Evolutionary conservation across 92 coral and sea anemone genomes (phyloP), one percentile per base, ranked within the genome.

Genomic region (Palythoa grandis): DNA sequence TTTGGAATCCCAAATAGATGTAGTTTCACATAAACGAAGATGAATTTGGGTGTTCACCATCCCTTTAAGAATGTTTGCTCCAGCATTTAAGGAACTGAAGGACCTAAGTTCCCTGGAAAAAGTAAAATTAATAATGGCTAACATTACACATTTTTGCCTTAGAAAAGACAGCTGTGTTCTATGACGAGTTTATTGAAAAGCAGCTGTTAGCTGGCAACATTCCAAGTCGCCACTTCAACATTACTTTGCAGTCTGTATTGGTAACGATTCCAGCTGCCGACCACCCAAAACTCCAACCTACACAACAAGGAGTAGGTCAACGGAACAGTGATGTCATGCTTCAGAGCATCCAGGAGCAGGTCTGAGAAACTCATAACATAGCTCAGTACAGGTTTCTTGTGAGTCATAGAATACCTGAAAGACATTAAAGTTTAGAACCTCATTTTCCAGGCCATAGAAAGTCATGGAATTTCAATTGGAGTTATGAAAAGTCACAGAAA

Each of bases 131-230:
- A 29, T 20, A 9, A n/a, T 50, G 2, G 53, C 5, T 84, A n/a
- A 50, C 38, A 14, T 20, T 15, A 39, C 17, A 16, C 25, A 47
- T 47, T 9, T 38, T 65, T 52, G 3, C 22, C 50, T 93, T 92
- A 97, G 99, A 93, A 82, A 97, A 95, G 86, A 83, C 88, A 83
- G 92, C 88, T 24, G 90, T 89, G 58, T 97, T 92, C 83, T 97
- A 97, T 86, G 99, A 97, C 86, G 99, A 97, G 76, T 97, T 97
- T 87, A 92, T 97, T 23, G 97, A 95, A 90, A 94, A 95, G 79
- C 99, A 97, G 91, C 94, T 97, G 43, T 86, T 95, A 24, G 96
- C 99, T n/a, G 97, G 99, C 56, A 97, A 92, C 86, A 90, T 95
- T 17, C 91, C 94, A 14, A 90, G 89, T 22, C 95, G 95, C 17